phyloP scores from a whole-genome alignment of 2,113 vertebrate species.

The Eidolon helvum region DNA sequence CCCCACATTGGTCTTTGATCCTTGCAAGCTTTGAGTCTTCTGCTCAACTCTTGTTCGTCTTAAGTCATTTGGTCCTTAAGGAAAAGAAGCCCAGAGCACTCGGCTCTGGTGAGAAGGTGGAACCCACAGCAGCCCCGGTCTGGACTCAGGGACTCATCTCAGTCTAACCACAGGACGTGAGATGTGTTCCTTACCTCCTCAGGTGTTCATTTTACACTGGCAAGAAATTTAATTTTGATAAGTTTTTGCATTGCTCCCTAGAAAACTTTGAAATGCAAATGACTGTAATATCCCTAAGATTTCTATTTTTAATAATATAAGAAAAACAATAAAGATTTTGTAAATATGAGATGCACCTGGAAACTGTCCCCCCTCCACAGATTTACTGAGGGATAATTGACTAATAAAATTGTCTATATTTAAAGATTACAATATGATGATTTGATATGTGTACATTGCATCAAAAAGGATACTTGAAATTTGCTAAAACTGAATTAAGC shows the following conservation, averaged over 20 bases:
- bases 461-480: too few relatives aligned
- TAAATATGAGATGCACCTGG: background rate
- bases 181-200: background rate
- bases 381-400: background rate
- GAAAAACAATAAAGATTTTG: background rate
- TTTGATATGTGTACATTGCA: background rate
- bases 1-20: background rate
- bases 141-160: background rate
- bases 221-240: background rate
- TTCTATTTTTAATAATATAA: background rate
- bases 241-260: background rate
- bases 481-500: too few relatives aligned
- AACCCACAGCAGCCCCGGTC: too few relatives aligned
- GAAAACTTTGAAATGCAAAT: background rate
- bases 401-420: background rate
- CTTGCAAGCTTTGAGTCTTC: background rate
- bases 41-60: background rate
- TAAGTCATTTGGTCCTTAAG: background rate
- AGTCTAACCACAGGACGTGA: background rate
- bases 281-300: background rate
- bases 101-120: background rate
- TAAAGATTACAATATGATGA: background rate
- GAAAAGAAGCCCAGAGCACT: background rate
- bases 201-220: background rate
- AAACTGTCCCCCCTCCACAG: background rate